Evolutionary conservation across 2,888 invertebrate species (phyloP).

Genomic region (Lepas anatifera): DNA sequence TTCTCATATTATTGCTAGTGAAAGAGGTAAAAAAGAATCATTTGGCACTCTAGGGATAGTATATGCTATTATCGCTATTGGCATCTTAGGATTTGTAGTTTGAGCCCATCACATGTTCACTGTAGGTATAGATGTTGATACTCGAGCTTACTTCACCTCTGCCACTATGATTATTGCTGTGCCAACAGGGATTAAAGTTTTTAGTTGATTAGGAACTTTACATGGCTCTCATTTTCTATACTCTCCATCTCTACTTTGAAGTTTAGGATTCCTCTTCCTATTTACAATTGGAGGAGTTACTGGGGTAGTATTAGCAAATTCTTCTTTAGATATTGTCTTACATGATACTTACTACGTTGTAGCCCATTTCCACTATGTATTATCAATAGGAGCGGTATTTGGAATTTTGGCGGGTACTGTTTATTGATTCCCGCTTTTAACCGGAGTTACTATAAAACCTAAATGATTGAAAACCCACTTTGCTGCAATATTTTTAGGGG

Average conservation of each 20-base stretch:
- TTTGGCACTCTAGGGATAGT: constrained; percentile 62
- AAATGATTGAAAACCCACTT: constrained; percentile 55
- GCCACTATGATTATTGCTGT: constrained; percentile 78
- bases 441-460: constrained; percentile 46
- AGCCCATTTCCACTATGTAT: constrained; percentile 68
- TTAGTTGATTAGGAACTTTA: constrained; percentile 59
- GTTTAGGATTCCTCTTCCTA: constrained; percentile 61
- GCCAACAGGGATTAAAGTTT: constrained; percentile 73
- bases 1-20: constrained; percentile 61
- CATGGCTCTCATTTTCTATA: constrained; percentile 49
- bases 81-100: constrained; percentile 66
- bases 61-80: constrained; percentile 74
- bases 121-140: constrained; percentile 69
- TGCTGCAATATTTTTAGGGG: constrained; percentile 56
- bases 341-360: constrained; percentile 79
- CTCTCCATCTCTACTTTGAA: constrained; percentile 49
- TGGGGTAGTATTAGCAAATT: constrained; percentile 49
- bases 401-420: constrained; percentile 60
- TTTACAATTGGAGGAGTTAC: constrained; percentile 64
- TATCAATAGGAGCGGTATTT: constrained; percentile 68
- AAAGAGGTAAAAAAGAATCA: constrained; percentile 59
- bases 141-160: constrained; percentile 69
- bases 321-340: constrained; percentile 59
- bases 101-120: constrained; percentile 80
- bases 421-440: constrained; percentile 57